Evolutionary conservation across 1,140 invertebrate species (phyloP), one percentile per base, ranked within the genome.

Genomic region (Plodia interpunctella): DNA sequence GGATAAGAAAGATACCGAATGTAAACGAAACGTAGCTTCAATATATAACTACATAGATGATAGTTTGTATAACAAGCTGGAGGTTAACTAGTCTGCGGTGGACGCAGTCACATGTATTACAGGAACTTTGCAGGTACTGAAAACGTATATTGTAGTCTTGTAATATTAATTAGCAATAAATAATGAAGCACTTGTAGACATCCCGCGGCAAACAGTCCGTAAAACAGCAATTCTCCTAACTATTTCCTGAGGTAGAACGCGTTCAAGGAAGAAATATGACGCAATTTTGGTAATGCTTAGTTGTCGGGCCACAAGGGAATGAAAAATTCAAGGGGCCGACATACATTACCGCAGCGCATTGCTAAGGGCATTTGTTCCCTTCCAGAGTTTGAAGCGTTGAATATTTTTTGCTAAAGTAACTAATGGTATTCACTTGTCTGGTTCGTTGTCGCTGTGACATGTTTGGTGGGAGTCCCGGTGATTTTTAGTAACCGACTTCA

Each of bases 241-340:
- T 88, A 85, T 83, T 84, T 82, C 68, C 74, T 72, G 72, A 67
- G 73, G 66, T 67, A 61, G 75, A 83, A 77, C 80, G 80, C 83
- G 80, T 76, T 79, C 72, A 66, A 78, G 80, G 80, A 85, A 88
- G 83, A 88, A 87, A 87, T 88, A 88, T 88, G 83, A 87, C 78
- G 86, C 84, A 88, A 88, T 88, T 88, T 86, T 74, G 78, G 83
- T 88, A 87, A 88, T 88, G 86, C 78, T 83, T 79, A 86, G 83
- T 86, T 87, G 83, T 83, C 81, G 77, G 78, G 82, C 79, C 83
- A 83, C 83, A 76, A 80, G 84, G 83, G 83, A 87, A 87, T 88
- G 84, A 88, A 88, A 88, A 88, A 87, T 87, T 88, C 82, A 88
- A 79, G 84, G 79, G 78, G 83, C 80, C 68, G 76, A 67, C 80